Evolutionary conservation across 2,888 invertebrate species (phyloP).

Genomic region (Xylota segnis): DNA sequence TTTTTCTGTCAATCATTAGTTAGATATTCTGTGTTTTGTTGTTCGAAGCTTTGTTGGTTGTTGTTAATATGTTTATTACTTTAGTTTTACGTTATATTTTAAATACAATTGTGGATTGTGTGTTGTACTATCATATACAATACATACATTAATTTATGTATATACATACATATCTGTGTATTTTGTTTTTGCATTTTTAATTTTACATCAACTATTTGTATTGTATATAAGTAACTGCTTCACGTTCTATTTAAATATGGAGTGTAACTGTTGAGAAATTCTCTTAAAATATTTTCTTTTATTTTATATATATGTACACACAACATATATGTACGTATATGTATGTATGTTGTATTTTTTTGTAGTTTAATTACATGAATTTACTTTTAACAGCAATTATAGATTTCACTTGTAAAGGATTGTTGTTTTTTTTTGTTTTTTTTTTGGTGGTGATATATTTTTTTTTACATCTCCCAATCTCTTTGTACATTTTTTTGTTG

Average conservation of each 20-base stretch:
- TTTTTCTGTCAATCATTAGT: constrained; percentile 18
- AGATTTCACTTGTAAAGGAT: constrained; percentile 22
- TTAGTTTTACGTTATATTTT: constrained; percentile 1
- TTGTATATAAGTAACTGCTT: constrained; percentile 45
- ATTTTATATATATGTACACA: constrained; percentile 16
- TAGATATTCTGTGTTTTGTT: background rate
- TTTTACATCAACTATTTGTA: constrained; percentile 70
- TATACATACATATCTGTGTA: constrained; percentile 37
- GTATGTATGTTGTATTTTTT: constrained; percentile 35
- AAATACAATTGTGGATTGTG: constrained; percentile 24
- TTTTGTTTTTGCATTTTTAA: constrained; percentile 46
- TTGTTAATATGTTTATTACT: constrained; percentile 64
- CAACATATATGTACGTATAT: constrained; percentile 35
- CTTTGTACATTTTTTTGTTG: constrained; percentile 19
- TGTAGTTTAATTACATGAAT: constrained; percentile 47
- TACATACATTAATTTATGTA: constrained; percentile 36
- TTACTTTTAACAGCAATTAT: constrained; percentile 41
- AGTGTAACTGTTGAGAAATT: constrained; percentile 68
- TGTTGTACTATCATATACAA: constrained; percentile 23
- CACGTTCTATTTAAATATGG: constrained; percentile 18
- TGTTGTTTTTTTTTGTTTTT: constrained; percentile 1
- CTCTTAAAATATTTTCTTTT: constrained; percentile 57
- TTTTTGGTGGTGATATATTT: constrained; percentile 31
- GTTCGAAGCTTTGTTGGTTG: constrained; percentile 32
- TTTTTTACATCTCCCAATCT: constrained; percentile 32